Conservation (phyloP, 2,113 vertebrate species). For the Genyomyrus donnyi region DNA sequence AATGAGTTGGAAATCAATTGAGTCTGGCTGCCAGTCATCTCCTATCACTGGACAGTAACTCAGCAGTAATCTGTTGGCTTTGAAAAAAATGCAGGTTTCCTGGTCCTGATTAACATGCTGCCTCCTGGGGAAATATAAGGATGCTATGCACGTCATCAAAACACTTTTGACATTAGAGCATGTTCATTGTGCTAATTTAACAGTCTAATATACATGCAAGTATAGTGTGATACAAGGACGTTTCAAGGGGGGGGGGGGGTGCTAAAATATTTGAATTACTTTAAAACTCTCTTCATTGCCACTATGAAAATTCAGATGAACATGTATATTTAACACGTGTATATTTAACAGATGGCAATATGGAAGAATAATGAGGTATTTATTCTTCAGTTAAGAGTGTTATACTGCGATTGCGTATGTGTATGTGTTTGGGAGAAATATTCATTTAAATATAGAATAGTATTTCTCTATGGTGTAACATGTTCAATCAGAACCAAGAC, state of each 20-base stretch:
- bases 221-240: not conserved
- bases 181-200: not conserved
- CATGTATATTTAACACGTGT: not conserved
- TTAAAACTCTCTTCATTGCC: not conserved
- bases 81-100: not conserved
- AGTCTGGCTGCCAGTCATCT: constrained; percentile 6
- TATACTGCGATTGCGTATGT: not conserved
- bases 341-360: not conserved
- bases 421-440: not conserved
- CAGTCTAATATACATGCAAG: not conserved
- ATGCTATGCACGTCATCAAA: not conserved
- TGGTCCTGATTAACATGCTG: not conserved
- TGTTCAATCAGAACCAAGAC: not conserved
- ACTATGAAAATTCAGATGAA: not conserved
- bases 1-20: not conserved
- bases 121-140: not conserved
- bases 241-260: not conserved
- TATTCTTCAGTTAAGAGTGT: not conserved
- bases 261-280: not conserved
- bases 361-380: not conserved
- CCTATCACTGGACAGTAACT: not conserved
- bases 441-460: not conserved
- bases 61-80: not conserved
- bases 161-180: not conserved
- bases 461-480: not conserved